These are phyloP conservation scores for Vulpes lagopus DNA, from an alignment of 2,113 vertebrate species.

Conservation along the genomic window DNA sequence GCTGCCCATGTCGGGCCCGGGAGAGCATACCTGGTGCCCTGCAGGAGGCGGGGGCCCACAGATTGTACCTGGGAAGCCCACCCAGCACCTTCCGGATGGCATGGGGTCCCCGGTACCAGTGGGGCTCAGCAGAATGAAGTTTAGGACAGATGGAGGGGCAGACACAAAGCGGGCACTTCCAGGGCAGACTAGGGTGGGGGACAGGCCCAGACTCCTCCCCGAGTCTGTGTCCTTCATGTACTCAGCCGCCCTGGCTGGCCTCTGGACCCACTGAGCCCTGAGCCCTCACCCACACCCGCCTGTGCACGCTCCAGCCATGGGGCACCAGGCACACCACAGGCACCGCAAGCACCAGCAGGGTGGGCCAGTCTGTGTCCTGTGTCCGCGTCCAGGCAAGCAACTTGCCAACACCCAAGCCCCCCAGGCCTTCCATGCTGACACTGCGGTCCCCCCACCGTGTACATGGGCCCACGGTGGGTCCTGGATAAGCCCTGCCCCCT, in stretches of 20 bases:
- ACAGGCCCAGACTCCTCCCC: neutral
- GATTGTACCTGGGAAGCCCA: neutral
- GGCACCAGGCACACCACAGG: rapidly evolving
- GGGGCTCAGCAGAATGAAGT: neutral
- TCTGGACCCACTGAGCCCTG: neutral
- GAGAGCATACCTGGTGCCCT: neutral
- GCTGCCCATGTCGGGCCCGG: neutral
- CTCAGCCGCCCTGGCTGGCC: neutral
- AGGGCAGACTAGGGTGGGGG: rapidly evolving
- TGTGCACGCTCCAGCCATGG: rapidly evolving
- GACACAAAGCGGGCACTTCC: neutral
- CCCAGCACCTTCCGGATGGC: neutral
- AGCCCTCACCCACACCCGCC: neutral
- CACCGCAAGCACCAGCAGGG: rapidly evolving
- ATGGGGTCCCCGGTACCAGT: neutral
- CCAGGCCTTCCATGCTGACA: neutral
- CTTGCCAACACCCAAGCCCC: neutral
- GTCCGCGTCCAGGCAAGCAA: neutral
- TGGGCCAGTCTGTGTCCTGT: rapidly evolving
- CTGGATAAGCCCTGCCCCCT: neutral
- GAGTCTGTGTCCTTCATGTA: rapidly evolving
- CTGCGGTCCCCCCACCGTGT: neutral
- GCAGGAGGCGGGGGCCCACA: neutral
- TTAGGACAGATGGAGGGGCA: neutral
- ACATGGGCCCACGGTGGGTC: neutral